Conservation (phyloP, 2,888 invertebrate species). For the Lasioglossum figueresi region DNA sequence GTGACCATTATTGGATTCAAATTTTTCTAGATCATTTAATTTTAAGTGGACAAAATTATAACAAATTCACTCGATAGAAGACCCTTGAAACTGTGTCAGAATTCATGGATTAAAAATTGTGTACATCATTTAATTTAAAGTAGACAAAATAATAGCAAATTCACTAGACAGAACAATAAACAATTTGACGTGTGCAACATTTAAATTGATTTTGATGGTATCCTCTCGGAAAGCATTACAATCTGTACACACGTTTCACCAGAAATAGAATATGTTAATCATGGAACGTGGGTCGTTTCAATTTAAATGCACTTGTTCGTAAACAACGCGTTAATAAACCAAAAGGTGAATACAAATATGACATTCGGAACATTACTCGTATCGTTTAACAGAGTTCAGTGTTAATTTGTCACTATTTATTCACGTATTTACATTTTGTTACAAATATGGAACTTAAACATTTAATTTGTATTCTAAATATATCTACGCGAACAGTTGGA, state of each 20-base stretch:
- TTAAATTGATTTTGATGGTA: not conserved
- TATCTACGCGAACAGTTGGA: not conserved
- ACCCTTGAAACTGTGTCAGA: too few species aligned
- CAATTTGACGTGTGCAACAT: not conserved
- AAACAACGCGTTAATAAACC: not conserved
- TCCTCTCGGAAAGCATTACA: not conserved
- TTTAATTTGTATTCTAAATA: not conserved
- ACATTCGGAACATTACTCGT: not conserved
- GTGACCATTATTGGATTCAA: too few species aligned
- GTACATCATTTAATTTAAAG: too few species aligned
- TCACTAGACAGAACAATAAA: not conserved
- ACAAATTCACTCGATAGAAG: not conserved
- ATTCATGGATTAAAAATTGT: too few species aligned
- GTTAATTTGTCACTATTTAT: not conserved
- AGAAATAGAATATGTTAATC: not conserved
- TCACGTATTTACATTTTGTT: not conserved
- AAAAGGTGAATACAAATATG: not conserved
- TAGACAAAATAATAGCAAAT: not conserved
- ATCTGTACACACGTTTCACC: not conserved
- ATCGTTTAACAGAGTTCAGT: not conserved
- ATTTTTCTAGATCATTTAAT: too few species aligned
- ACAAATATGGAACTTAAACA: not conserved
- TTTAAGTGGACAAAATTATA: not conserved
- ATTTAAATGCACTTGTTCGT: not conserved
- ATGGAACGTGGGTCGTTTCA: not conserved